phyloP scores from a whole-genome alignment of 2,888 invertebrate genomes.

The Lepidocyrtoides sp. region DNA sequence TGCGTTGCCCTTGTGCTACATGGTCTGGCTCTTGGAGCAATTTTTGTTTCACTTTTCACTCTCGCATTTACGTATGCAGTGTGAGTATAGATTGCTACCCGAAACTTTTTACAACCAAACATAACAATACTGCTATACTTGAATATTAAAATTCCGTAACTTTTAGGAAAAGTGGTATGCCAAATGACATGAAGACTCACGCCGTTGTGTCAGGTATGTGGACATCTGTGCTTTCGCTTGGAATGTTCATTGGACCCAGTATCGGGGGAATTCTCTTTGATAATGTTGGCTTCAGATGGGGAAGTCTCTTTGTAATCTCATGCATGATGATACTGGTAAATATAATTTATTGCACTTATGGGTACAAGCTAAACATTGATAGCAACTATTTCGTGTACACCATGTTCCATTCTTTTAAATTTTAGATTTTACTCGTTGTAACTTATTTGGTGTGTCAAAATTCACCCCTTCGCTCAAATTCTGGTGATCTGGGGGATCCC shows the following conservation, averaged over 20 bases:
- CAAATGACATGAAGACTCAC: conserved; percentile 95
- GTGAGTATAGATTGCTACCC: too few relatives aligned
- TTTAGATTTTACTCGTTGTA: conserved; percentile 31
- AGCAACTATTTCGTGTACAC: neutral
- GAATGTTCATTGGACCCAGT: conserved; percentile 94
- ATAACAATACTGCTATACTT: too few relatives aligned
- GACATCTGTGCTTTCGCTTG: conserved; percentile 96
- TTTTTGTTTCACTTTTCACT: conserved; percentile 94
- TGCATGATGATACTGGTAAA: conserved; percentile 86
- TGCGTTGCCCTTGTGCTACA: conserved; percentile 92
- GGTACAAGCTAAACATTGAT: neutral
- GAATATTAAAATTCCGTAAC: conserved; percentile 13
- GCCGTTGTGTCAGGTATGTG: conserved; percentile 96
- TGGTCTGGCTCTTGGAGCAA: conserved; percentile 94
- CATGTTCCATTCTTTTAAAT: too few relatives aligned
- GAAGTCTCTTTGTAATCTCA: conserved; percentile 86
- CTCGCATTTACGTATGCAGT: conserved; percentile 93
- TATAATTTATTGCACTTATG: neutral
- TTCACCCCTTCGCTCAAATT: conserved; percentile 21
- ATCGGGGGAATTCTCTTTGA: conserved; percentile 92
- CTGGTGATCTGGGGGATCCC: neutral
- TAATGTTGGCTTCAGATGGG: conserved; percentile 88
- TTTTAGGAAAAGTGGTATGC: conserved; percentile 91
- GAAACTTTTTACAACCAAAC: too few relatives aligned
- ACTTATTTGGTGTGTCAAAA: conserved; percentile 44